Evolutionary conservation across 2,113 vertebrate species (phyloP), one percentile per base, ranked within the genome.

Genomic region (Perognathus longimembris): DNA sequence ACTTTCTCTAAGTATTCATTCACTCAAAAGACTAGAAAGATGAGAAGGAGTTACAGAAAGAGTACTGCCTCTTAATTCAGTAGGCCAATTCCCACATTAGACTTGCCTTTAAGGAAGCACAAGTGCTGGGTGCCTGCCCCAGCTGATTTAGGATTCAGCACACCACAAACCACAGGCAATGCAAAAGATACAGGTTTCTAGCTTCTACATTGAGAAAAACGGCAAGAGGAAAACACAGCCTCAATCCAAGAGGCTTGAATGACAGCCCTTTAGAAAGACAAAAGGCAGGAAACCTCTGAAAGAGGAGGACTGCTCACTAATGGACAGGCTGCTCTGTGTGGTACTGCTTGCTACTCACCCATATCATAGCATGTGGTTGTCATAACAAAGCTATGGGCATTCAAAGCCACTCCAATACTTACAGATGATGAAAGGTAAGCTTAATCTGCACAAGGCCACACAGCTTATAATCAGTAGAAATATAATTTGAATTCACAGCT

Each of bases 371-470:
- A 82, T 10, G 15, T 9, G 50, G 32, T 54, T 14, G 59, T 50
- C 34, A 67, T 24, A 87, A 45, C 38, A 40, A 92, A 84, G 12
- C 45, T 45, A 63, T 7, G 71, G 36, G 54, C 32, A 22, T 28
- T 71, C 80, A 87, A 79, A 73, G 73, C 30, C 36, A 54, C 50
- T 7, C 1, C 22, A n/a, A 3, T 14, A 66, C 54, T 79, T 74
- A 90, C 10, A 92, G 74, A 90, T 74, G 74, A 70, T 77, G 69
- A 87, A 88, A 93, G 32, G 42, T 75, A 90, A 77, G 20, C 21
- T 64, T 67, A 74, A 26, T 59, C 73, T 78, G 21, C 59, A 69
- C 63, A 87, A 57, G 11, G 32, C 26, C 21, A 90, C 78, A 82
- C 1, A 78, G 89, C 12, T 42, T 87, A 22, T 38, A 73, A 76